These are phyloP conservation scores for Apteryx owenii DNA, from an alignment of 2,113 vertebrate species.

Conservation along the genomic window DNA sequence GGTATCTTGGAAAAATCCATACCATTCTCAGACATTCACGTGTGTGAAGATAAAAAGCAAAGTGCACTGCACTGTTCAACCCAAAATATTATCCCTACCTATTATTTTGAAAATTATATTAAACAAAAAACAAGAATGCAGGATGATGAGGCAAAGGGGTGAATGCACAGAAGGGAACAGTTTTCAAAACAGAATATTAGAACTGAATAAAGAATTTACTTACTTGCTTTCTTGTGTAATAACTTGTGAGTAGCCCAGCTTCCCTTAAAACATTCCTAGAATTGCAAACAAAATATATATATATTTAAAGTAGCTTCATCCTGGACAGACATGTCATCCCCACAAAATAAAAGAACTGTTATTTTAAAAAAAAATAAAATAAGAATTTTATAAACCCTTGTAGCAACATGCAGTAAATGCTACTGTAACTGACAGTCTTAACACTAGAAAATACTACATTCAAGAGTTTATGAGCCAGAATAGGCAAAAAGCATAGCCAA, in stretches of 20 bases:
- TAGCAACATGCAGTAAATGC: neutral
- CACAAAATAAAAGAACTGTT: neutral
- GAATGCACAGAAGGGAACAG: neutral
- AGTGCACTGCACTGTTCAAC: neutral
- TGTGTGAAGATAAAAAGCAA: neutral
- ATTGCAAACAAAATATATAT: constrained; percentile 32
- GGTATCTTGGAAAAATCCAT: neutral
- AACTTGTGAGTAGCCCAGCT: constrained; percentile 97
- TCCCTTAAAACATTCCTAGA: constrained; percentile 98
- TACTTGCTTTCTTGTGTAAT: constrained; percentile 99
- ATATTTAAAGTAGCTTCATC: constrained; percentile 20
- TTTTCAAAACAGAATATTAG: neutral
- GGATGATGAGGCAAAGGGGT: too few species aligned
- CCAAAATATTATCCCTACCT: neutral
- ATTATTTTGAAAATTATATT: neutral
- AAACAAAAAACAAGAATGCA: neutral
- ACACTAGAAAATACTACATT: neutral
- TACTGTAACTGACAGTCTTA: neutral
- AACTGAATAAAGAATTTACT: constrained; percentile 47
- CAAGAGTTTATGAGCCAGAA: neutral
- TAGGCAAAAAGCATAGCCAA: neutral
- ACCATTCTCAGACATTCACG: neutral
- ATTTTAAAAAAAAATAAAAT: neutral
- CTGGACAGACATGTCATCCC: neutral
- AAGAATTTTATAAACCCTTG: neutral